Base-by-base conservation (phyloP, 2,888 invertebrate species). In the Hermaeophaga mercurialis region DNA sequence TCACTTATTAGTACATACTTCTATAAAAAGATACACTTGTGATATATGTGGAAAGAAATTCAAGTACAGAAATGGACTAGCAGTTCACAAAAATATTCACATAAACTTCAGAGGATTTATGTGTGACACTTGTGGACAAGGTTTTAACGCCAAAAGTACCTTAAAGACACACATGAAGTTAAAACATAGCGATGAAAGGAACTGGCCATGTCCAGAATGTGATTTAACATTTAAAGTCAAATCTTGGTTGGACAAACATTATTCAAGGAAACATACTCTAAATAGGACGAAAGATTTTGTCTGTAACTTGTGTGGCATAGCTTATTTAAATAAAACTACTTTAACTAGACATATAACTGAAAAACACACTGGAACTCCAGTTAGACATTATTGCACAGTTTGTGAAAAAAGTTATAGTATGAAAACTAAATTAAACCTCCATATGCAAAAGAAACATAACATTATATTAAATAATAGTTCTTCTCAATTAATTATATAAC, bases 111-210 rank as follows among this genome's bases (percentile, higher is more conserved):
- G 66, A 31, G 61, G 66, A 44, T 67, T 66, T 24, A 63, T 70
- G 36, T 73, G 73, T 34, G 72, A 72, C 31, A 47, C 64, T 5
- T 73, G 73, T 44, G 73, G 72, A 2, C 59, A 67, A 34, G 66
- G 65, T 17, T 72, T 73, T 52, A 73, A 70, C 12, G 69, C 69
- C 33, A 64, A 62, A 33, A 66, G 66, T 24, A 71, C 71, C 11
- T 49, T 73, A 26, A 70, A 67, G 50, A 71, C 69, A 2, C 73
- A 73, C 43, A 64, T 63, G 8, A 61, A 66, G 18, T 54, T 73
- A 17, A 58, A 70, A 12, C 73, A 73, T 52, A 58, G 64, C 22
- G 63, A 66, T 45, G 66, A 66, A 12, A 60, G 70, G 2, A 70
- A 72, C 11, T 71, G 65, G 46, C 57, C 59, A 36, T 73, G 73